Evolutionary conservation across 2,888 invertebrate genomes (phyloP), one percentile per base, ranked within the genome.

Genomic region (Cetonia aurata): DNA sequence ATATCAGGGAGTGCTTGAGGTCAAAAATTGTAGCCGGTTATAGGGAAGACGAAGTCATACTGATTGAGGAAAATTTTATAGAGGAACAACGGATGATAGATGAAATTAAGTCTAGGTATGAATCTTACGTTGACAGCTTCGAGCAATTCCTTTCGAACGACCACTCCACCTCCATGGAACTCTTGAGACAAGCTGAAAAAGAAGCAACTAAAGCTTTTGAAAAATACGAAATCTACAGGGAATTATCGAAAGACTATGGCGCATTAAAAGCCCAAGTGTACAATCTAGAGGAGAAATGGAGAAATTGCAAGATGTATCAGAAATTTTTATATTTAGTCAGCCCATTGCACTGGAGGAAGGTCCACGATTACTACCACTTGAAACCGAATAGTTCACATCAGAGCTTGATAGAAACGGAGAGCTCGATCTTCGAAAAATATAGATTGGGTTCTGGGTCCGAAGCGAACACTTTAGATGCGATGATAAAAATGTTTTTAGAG

Each of bases 271-370:
- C 84, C 0, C 76, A 80, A 6, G 84, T 92, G 19, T 87, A 90
- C 71, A 86, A 87, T 25, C 84, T 90, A 68, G 90, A 91, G 76
- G 91, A 90, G 77, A 86, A 86, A 74, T 92, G 90, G 86, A 81
- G 87, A 59, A 83, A 87, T 55, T 88, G 88, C 70, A 90, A 89
- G 79, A 88, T 89, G 81, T 91, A 91, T 80, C 91, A 91, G 66
- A 86, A 88, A 76, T 91, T 92, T 83, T 83, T 92, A n/a, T 90
- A 88, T 80, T 87, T 88, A 77, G 82, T 91, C n/a, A 89, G 91
- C 46, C 90, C 91, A 0, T 85, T 88, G 50, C 83, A 85, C 33
- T 91, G 91, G 90, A 85, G 89, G 25, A 79, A 81, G 48, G 82
- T 85, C 72, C 83, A 89, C 76, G 88, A 90, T 77, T 79, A 76